Conservation (phyloP, 2,797 vertebrate species). For the Cichlasoma orientale region DNA sequence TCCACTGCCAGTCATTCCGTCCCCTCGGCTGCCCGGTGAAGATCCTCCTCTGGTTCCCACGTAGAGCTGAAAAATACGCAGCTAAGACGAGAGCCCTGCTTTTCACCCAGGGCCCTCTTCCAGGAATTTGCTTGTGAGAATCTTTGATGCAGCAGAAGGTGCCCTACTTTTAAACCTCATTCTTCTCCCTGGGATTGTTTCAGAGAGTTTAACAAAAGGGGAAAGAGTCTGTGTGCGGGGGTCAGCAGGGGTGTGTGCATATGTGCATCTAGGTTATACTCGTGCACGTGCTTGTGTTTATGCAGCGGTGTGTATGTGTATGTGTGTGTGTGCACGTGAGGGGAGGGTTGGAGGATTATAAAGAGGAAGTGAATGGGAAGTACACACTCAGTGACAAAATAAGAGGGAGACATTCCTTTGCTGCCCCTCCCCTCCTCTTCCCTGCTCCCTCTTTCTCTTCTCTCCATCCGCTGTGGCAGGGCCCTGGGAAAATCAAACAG, state of each 20-base stretch:
- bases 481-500: conserved; percentile 89
- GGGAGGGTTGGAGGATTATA: conserved; percentile 74
- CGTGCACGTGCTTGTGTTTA: conserved; percentile 33
- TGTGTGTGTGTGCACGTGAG: conserved; percentile 72
- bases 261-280: conserved; percentile 65
- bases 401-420: conserved; percentile 85
- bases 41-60: conserved; percentile 77
- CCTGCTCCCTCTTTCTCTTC: conserved; percentile 58
- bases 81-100: conserved; percentile 62
- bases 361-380: conserved; percentile 85
- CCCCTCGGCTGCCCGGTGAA: conserved; percentile 23
- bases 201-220: conserved; percentile 73
- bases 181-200: conserved; percentile 79
- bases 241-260: conserved; percentile 69
- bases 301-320: conserved; percentile 42
- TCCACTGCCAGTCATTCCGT: conserved; percentile 29
- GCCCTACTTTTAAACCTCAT: conserved; percentile 82
- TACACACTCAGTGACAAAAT: conserved; percentile 83
- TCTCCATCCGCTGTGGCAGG: conserved; percentile 67
- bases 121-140: conserved; percentile 77
- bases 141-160: conserved; percentile 78
- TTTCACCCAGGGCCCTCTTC: conserved; percentile 66
- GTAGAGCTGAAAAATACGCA: conserved; percentile 34
- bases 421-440: conserved; percentile 67
- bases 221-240: conserved; percentile 60